Evolutionary conservation across 2,888 invertebrate species (phyloP).

Genomic region (Cremastinae sp.): DNA sequence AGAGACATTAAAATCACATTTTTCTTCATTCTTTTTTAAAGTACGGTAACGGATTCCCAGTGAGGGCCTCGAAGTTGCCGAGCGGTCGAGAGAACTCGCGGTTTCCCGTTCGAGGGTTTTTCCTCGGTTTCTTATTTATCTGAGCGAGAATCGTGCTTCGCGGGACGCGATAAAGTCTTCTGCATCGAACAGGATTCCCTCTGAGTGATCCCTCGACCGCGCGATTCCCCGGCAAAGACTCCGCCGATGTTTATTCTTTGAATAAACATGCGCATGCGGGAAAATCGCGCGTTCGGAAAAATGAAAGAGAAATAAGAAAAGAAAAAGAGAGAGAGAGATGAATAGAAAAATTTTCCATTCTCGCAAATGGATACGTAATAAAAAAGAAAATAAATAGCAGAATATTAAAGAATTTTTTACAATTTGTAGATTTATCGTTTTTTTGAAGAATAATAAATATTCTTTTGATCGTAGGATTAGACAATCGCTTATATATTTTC

Average conservation of each 20-base stretch:
- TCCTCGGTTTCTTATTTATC: slow-evolving; percentile 47
- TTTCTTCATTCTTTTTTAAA: slow-evolving; percentile 22
- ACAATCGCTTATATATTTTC: too few relatives aligned
- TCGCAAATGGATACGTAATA: slow-evolving; percentile 24
- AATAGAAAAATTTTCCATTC: slow-evolving; percentile 1
- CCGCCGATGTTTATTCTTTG: slow-evolving; percentile 19
- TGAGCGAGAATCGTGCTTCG: slow-evolving; percentile 20
- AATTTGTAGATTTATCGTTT: neutral
- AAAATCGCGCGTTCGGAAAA: too few relatives aligned
- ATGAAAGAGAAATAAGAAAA: too few relatives aligned
- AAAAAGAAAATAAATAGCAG: slow-evolving; percentile 35
- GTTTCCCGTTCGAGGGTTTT: slow-evolving; percentile 53
- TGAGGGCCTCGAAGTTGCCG: slow-evolving; percentile 4
- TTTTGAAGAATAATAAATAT: neutral
- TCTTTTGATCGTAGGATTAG: too few relatives aligned
- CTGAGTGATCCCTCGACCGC: slow-evolving; percentile 22
- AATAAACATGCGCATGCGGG: slow-evolving; percentile 11
- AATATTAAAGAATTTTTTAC: slow-evolving; percentile 18
- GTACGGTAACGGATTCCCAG: slow-evolving; percentile 50
- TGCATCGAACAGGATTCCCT: slow-evolving; percentile 34
- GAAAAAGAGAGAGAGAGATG: neutral
- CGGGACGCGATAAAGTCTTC: slow-evolving; percentile 35
- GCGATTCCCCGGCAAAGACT: slow-evolving; percentile 34
- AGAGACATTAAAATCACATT: slow-evolving; percentile 6
- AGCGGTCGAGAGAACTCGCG: slow-evolving; percentile 40